phyloP scores from a whole-genome alignment of 2,113 vertebrate species.

The Oxyruncus cristatus region DNA sequence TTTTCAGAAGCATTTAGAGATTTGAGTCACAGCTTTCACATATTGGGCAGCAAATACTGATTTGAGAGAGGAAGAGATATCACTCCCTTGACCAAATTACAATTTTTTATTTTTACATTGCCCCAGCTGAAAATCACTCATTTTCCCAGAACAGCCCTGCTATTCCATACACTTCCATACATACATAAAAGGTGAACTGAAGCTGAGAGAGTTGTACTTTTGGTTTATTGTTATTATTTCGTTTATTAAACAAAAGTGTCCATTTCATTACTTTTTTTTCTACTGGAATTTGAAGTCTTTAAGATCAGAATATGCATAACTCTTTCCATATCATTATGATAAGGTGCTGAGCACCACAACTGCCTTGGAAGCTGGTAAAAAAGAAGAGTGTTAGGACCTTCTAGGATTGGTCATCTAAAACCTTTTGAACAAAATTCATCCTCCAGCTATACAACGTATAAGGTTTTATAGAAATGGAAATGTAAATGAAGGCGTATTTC shows the following conservation, averaged over 20 bases:
- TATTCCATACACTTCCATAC: constrained; percentile 31
- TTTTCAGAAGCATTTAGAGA: constrained; percentile 50
- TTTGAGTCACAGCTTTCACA: constrained; percentile 46
- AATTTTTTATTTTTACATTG: neutral
- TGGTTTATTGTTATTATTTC: neutral
- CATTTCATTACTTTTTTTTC: neutral
- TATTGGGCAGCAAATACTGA: constrained; percentile 16
- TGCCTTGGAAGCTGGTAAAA: neutral
- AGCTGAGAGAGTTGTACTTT: neutral
- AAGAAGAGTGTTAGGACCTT: neutral
- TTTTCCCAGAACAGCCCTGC: constrained; percentile 17
- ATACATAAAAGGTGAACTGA: neutral
- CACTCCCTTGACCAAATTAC: constrained; percentile 1
- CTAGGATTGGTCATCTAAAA: neutral
- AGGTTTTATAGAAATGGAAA: constrained; percentile 6
- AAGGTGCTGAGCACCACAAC: neutral
- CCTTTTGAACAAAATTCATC: neutral
- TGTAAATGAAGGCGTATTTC: neutral
- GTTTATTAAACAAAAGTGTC: neutral
- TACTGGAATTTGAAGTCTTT: neutral
- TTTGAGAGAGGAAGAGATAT: constrained; percentile 14
- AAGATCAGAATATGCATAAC: neutral
- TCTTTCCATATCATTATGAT: neutral
- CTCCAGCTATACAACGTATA: neutral
- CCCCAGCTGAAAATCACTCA: constrained; percentile 33